These are phyloP conservation scores for Sphaeramia orbicularis DNA, from an alignment of 2,797 vertebrate genomes.

Conservation along the genomic window DNA sequence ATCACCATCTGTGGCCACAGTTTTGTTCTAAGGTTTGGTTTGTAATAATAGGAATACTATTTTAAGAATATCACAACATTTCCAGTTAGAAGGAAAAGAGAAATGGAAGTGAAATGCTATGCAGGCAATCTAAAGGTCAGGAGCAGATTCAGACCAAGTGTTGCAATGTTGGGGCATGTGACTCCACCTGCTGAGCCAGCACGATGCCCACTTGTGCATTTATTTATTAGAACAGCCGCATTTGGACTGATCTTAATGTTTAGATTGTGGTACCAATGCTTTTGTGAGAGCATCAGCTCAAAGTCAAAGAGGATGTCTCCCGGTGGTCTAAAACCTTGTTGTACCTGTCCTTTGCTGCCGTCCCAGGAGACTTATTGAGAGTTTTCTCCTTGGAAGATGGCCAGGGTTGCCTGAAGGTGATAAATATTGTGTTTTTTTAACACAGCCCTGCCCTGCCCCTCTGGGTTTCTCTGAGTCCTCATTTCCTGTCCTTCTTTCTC, in stretches of 20 bases:
- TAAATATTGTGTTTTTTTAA: constrained; percentile 11
- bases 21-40: too few species aligned
- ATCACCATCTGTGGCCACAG: too few species aligned
- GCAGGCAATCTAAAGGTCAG: constrained; percentile 29
- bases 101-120: constrained; percentile 40
- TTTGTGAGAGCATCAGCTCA: too few species aligned
- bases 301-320: neutral
- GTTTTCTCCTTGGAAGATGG: constrained; percentile 10
- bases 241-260: neutral
- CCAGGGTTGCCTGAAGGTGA: constrained; percentile 24
- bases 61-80: neutral
- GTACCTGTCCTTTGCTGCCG: constrained; percentile 13
- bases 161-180: constrained; percentile 42
- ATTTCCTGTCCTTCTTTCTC: constrained; percentile 46
- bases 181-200: constrained; percentile 50
- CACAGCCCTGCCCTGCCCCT: constrained; percentile 27
- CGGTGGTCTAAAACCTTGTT: constrained; percentile 17
- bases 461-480: constrained; percentile 41
- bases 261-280: neutral
- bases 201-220: constrained; percentile 10
- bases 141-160: constrained; percentile 14
- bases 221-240: neutral
- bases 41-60: too few species aligned
- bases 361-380: constrained; percentile 12
- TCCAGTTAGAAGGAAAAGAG: constrained; percentile 18